phyloP scores from a whole-genome alignment of 2,113 vertebrate species.

The Glaucidium brasilianum region DNA sequence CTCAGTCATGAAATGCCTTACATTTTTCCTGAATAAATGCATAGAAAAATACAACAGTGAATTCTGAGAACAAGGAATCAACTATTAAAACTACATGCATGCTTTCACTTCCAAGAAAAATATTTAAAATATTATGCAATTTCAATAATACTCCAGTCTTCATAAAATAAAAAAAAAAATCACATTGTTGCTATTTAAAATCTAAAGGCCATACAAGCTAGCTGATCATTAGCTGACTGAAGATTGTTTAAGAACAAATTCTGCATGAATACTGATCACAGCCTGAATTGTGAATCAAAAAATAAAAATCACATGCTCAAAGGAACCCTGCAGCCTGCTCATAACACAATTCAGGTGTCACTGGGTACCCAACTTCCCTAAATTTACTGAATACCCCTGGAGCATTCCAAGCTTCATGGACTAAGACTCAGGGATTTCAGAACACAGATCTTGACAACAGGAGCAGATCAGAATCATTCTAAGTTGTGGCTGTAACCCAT shows the following conservation, averaged over 20 bases:
- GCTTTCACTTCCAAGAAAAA: background rate
- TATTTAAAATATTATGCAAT: background rate
- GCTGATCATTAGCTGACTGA: background rate
- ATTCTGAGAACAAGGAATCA: background rate
- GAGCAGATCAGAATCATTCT: background rate
- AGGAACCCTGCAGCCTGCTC: background rate
- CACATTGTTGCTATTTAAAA: background rate
- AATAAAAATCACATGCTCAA: background rate
- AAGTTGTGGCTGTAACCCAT: background rate
- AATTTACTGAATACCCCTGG: background rate
- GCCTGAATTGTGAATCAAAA: background rate
- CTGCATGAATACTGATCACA: background rate
- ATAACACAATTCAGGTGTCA: background rate
- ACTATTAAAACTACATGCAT: background rate
- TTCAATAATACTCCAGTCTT: background rate
- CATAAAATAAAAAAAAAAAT: background rate
- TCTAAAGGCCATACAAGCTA: background rate
- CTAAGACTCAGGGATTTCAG: background rate
- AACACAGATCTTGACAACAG: background rate
- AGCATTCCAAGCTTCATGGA: background rate
- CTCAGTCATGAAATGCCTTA: accelerated
- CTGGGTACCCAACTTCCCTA: too few species aligned
- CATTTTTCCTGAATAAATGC: background rate
- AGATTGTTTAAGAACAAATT: background rate
- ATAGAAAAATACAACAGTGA: background rate